Base-by-base conservation (phyloP, 35 echinoderm and acorn worm genomes). In the Apostichopus parvimensis region DNA sequence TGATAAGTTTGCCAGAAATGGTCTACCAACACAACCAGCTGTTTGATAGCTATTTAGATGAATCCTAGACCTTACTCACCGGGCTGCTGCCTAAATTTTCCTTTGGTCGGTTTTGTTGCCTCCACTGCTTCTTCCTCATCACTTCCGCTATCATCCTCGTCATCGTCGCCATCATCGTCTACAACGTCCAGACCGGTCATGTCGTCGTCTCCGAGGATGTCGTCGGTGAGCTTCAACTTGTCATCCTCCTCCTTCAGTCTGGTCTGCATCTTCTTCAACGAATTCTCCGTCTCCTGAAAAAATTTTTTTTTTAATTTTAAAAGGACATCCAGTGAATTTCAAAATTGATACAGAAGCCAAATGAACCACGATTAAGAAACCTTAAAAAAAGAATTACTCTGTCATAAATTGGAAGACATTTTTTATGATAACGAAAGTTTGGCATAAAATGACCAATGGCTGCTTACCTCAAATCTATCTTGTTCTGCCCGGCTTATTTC, bases 381-480 rank as follows among this genome's bases (percentile, higher is more conserved):
- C 77, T 12, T 78, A 9, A 22, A 78, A 78, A 78, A 8, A 9
- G 5, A 17, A 61, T 12, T 12, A 61, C 58, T 9, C 7, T 61
- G 58, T 45, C 34, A 45, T 4, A 45, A 45, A 45, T 45, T 45
- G 1, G 34, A 45, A 45, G 34, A 45, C 34, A 45, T 45, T 45
- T 45, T 45, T 45, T 45, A 45, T 4, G 34, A 45, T 45, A 78
- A 78, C 1, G 20, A 23, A 23, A 78, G 15, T 78, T 78, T 17
- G 8, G 1, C 1, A 11, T 23, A 15, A 17, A 78, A 11, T 1
- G 17, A 12, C 8, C 77, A 6, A 24, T 9, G 20, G 20, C 34
- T 45, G 55, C 86, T 90, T 90, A 98, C 97, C 94, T 98, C 97
- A 95, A 98, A 95, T 68, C 93, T 94, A 78, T 98, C 97, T 75